Base-by-base conservation (phyloP, 2,797 vertebrate genomes). In the Astyanax mexicanus region DNA sequence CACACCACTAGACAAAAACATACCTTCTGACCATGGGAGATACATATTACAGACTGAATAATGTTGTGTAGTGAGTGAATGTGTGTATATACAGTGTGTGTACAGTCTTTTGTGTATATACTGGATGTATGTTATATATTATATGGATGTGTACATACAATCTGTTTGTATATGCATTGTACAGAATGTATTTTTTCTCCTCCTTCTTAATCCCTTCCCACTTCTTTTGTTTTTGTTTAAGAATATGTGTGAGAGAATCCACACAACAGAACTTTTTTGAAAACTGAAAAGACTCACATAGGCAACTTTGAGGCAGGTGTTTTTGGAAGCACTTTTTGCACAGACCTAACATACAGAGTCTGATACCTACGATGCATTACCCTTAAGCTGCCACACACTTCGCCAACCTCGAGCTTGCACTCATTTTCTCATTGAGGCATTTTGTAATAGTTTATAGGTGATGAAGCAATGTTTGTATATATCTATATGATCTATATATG, bases 391-490 rank as follows among this genome's bases (percentile, higher is more conserved):
- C 83, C 80, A 88, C 88, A 80, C 81, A 69, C 87, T 83, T 80
- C 83, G 81, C 86, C 83, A 86, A 85, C 88, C 84, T 90, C 81
- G 85, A 89, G 90, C 91, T 92, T 92, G 91, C 92, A 91, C 91
- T 91, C 91, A 89, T 91, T 91, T 91, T 89, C 81, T 89, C 89
- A 90, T 84, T 88, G 84, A 88, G 88, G 87, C 84, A 88, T 92
- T 94, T 93, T 93, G 75, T 80, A 83, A 91, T 89, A 91, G 86
- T 88, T 92, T 92, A 82, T 94, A 92, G 89, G 89, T 92, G 89
- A 92, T 86, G 85, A 91, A 91, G 89, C 92, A 92, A 92, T 90
- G 90, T 92, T 92, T 94, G 93, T 94, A 92, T 82, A 93, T 93
- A 84, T 67, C 76, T 79, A 80, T 81, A 83, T 72, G 66, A 74